Evolutionary conservation across 2,797 vertebrate genomes (phyloP).

Genomic region (Antennarius maculatus): DNA sequence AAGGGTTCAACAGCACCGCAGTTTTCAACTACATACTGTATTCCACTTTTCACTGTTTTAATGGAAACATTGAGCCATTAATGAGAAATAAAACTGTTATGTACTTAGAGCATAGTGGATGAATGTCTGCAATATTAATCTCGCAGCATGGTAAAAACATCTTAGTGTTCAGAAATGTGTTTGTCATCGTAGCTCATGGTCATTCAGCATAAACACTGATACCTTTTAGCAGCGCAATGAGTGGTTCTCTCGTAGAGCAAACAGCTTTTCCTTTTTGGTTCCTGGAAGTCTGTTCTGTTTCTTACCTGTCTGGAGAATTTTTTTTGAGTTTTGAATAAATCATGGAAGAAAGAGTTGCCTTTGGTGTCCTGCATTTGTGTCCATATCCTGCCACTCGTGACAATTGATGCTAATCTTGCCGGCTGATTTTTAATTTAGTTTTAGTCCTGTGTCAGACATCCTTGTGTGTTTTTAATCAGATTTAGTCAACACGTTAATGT

Average conservation of each 20-base stretch:
- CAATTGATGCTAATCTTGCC: too few species aligned
- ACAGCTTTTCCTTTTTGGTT: slow-evolving; percentile 18
- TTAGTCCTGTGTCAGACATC: too few species aligned
- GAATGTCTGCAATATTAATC: neutral
- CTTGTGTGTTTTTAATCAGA: too few species aligned
- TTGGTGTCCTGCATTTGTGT: too few species aligned
- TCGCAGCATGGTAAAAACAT: neutral
- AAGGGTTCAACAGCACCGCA: neutral
- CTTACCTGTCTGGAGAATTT: too few species aligned
- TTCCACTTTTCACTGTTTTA: neutral
- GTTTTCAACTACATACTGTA: slow-evolving; percentile 4
- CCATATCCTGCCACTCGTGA: too few species aligned
- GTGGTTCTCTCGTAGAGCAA: slow-evolving; percentile 36
- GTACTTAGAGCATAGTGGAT: slow-evolving; percentile 6
- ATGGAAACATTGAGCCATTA: slow-evolving; percentile 14
- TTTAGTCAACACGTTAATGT: too few species aligned
- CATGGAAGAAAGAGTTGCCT: too few species aligned
- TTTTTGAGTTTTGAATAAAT: too few species aligned
- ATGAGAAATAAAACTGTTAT: slow-evolving; percentile 2
- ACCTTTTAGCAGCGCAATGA: slow-evolving; percentile 20
- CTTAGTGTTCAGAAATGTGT: neutral
- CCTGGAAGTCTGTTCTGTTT: too few species aligned
- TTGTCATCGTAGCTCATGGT: slow-evolving; percentile 10
- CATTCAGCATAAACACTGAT: slow-evolving; percentile 7
- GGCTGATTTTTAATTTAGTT: too few species aligned